These are phyloP conservation scores for Diadromus collaris DNA, from an alignment of 2,888 invertebrate genomes.

Conservation along the genomic window DNA sequence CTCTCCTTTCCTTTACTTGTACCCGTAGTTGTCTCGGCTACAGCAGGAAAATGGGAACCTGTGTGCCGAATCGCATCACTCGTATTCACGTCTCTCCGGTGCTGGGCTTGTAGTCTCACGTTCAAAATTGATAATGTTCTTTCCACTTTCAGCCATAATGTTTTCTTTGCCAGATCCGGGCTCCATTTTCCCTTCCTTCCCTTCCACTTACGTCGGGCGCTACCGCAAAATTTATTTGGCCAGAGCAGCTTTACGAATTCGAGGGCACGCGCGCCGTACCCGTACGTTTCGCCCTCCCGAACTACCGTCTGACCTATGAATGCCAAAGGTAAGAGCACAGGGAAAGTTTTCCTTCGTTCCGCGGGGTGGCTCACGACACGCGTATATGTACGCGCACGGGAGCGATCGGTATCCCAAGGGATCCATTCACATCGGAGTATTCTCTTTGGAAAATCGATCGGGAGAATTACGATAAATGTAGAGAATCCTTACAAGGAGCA, in stretches of 20 bases:
- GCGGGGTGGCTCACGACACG: conserved; percentile 12
- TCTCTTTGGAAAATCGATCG: conserved; percentile 44
- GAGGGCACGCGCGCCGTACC: conserved; percentile 44
- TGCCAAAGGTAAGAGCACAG: conserved; percentile 31
- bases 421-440: conserved; percentile 24
- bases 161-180: neutral
- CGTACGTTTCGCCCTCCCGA: conserved; percentile 24
- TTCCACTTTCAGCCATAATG: neutral
- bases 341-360: conserved; percentile 27
- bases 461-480: conserved; percentile 27
- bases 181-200: conserved; percentile 1
- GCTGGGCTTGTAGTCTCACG: conserved; percentile 21
- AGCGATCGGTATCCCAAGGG: conserved; percentile 30
- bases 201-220: neutral
- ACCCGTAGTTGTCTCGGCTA: neutral
- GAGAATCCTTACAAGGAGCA: neutral
- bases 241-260: conserved; percentile 44
- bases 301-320: conserved; percentile 51
- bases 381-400: conserved; percentile 26
- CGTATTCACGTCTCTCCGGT: conserved; percentile 9
- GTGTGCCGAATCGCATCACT: conserved; percentile 7
- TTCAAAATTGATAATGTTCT: conserved; percentile 41
- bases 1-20: neutral
- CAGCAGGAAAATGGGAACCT: conserved; percentile 6
- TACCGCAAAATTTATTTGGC: conserved; percentile 46